Percentiles rank a stretch among this genome's conserved stretches.
Evolutionary conservation across 2,113 vertebrate genomes (phyloP).

Genomic region (Toxotes chatareus): DNA sequence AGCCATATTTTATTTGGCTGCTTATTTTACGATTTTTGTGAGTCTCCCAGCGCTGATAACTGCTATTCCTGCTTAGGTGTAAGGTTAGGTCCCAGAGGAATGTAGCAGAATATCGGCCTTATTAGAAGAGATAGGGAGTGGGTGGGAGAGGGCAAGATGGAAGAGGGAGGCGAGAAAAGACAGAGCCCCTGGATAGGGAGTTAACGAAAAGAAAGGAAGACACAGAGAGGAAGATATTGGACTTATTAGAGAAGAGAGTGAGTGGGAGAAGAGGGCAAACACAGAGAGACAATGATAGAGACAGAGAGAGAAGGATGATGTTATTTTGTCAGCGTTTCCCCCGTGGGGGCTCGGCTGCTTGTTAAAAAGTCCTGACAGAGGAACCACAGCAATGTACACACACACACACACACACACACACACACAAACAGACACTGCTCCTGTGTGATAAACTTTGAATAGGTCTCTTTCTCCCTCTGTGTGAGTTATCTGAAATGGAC

Average conservation of each 20-base stretch:
- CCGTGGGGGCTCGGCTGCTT: constrained; percentile 76
- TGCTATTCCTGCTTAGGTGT: constrained; percentile 31
- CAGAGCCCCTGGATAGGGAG: constrained; percentile 58
- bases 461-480: constrained; percentile 28
- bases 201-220: constrained; percentile 57
- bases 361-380: constrained; percentile 84
- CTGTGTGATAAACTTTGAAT: constrained; percentile 56
- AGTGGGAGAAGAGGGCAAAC: constrained; percentile 63
- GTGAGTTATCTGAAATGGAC: constrained; percentile 53
- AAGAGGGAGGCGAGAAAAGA: constrained; percentile 55
- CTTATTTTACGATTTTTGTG: not conserved
- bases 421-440: constrained; percentile 28
- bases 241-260: constrained; percentile 71
- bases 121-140: constrained; percentile 65
- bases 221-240: constrained; percentile 62
- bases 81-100: constrained; percentile 49
- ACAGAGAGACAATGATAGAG: constrained; percentile 51
- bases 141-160: constrained; percentile 60
- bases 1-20: not conserved
- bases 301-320: constrained; percentile 55
- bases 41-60: constrained; percentile 6
- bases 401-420: constrained; percentile 38
- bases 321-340: constrained; percentile 80
- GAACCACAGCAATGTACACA: constrained; percentile 69
- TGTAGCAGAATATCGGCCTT: constrained; percentile 53